phyloP scores from a whole-genome alignment of 1,140 invertebrate genomes.

The Brachionus asplanchnoidis region DNA sequence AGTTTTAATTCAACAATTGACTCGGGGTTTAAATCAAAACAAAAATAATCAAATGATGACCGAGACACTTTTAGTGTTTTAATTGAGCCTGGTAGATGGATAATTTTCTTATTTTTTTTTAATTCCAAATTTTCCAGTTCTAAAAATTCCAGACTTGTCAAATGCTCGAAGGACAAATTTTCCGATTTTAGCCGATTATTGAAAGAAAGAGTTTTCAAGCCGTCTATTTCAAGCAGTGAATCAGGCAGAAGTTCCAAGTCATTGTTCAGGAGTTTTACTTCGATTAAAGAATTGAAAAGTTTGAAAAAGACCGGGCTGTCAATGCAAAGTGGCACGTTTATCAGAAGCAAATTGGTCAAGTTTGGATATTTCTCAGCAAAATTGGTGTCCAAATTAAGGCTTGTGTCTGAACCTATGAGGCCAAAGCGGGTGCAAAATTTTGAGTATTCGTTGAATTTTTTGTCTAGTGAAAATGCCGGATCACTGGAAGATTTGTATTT shows the following conservation, averaged over 20 bases:
- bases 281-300: neutral
- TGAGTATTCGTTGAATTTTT: slow-evolving; percentile 1
- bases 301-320: neutral
- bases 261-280: neutral
- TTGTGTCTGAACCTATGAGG: neutral
- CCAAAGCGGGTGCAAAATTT: neutral
- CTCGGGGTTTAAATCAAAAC: neutral
- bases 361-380: neutral
- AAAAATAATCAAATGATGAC: neutral
- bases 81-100: neutral
- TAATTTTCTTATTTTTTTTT: neutral
- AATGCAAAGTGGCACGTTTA: neutral
- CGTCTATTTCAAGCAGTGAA: neutral
- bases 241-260: neutral
- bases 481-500: neutral
- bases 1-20: neutral
- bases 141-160: neutral
- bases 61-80: neutral
- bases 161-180: neutral
- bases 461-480: neutral
- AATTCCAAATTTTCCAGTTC: neutral
- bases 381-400: neutral
- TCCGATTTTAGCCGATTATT: neutral
- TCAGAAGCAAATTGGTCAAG: neutral
- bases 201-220: neutral